These are phyloP conservation scores for Dysidea cf. avara DNA, from an alignment of 37 sponge, comb jelly and placozoan genomes.

Conservation along the genomic window DNA sequence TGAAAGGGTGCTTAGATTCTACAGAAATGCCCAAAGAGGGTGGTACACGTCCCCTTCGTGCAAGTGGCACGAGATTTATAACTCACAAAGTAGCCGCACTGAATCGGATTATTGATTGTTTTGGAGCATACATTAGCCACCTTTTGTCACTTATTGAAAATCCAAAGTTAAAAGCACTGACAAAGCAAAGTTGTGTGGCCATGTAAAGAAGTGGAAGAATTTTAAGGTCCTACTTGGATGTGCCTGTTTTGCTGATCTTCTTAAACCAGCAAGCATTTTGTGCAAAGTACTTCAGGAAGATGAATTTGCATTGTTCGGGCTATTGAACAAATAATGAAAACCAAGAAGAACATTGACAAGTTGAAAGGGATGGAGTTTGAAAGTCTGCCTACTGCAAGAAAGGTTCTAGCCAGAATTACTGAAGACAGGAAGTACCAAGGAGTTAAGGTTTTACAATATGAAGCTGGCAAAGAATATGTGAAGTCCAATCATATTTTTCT, in stretches of 20 bases:
- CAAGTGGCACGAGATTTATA: too few species aligned
- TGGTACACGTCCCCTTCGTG: too few species aligned
- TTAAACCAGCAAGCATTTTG: too few species aligned
- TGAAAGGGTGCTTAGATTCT: too few species aligned
- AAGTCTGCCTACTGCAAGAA: conserved; percentile 32
- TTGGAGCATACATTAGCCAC: too few species aligned
- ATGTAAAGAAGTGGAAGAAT: conserved; percentile 35
- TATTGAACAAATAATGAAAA: conserved; percentile 50
- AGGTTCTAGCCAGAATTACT: conserved; percentile 12
- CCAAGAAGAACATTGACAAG: conserved; percentile 32
- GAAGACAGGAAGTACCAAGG: conserved; percentile 2
- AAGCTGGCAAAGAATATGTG: too few species aligned
- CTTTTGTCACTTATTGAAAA: too few species aligned
- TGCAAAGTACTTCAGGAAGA: too few species aligned
- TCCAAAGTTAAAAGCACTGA: too few species aligned
- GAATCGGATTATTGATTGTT: conserved; percentile 18
- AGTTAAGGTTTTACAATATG: too few species aligned
- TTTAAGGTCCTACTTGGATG: conserved; percentile 30
- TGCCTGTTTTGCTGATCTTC: conserved; percentile 41
- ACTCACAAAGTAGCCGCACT: conserved; percentile 61
- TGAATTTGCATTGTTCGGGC: conserved; percentile 34
- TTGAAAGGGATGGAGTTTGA: conserved; percentile 15
- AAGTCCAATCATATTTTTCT: too few species aligned
- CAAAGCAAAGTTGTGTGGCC: conserved; percentile 52
- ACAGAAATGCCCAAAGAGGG: too few species aligned